These are phyloP conservation scores for Gouania willdenowi DNA, from an alignment of 2,797 vertebrate species.

Conservation along the genomic window DNA sequence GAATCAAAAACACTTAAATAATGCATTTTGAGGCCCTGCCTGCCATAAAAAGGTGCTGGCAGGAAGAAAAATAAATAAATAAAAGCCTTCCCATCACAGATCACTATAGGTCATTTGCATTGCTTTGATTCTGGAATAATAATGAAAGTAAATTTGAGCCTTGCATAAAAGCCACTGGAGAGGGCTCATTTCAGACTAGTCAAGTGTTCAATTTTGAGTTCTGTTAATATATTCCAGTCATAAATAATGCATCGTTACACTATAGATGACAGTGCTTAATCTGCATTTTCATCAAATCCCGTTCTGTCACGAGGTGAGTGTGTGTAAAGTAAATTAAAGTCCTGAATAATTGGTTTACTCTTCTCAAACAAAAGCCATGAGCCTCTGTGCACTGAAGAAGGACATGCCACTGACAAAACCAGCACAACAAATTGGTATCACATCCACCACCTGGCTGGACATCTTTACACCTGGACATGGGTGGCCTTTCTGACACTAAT, in stretches of 20 bases:
- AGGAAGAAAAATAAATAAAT: conserved; percentile 8
- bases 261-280: not conserved
- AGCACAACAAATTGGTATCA: conserved; percentile 58
- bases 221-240: not conserved
- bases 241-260: not conserved
- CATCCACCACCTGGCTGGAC: conserved; percentile 47
- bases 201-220: not conserved
- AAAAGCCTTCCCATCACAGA: conserved; percentile 21
- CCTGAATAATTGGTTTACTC: conserved; percentile 27
- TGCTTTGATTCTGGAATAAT: conserved; percentile 38
- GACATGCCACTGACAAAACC: conserved; percentile 22
- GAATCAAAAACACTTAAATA: conserved; percentile 1
- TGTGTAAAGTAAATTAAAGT: conserved; percentile 27
- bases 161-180: conserved; percentile 10
- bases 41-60: too few species aligned
- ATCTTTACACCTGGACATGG: conserved; percentile 46
- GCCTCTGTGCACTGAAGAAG: conserved; percentile 9
- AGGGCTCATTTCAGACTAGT: not conserved
- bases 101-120: conserved; percentile 32
- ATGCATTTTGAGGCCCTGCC: conserved; percentile 13
- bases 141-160: conserved; percentile 1
- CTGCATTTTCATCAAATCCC: not conserved
- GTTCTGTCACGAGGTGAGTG: not conserved
- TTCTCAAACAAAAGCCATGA: conserved; percentile 13
- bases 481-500: conserved; percentile 63